phyloP scores from a whole-genome alignment of 2,888 invertebrate genomes.

The Caenorhabditis sp. region DNA sequence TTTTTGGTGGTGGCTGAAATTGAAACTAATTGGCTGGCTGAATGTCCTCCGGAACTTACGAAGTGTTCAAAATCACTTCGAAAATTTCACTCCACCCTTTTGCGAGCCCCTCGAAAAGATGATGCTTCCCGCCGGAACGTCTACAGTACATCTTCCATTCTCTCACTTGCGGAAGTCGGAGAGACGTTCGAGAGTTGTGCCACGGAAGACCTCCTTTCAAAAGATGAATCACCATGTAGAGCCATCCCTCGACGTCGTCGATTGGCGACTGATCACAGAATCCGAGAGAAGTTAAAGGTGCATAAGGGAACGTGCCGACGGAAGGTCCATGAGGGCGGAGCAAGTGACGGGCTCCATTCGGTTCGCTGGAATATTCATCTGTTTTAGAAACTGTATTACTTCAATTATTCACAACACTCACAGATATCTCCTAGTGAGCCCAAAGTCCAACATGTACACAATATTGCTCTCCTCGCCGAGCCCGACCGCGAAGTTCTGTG shows the following conservation, averaged over 20 bases:
- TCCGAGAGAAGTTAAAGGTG: constrained; percentile 57
- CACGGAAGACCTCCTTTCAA: constrained; percentile 64
- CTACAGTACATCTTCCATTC: constrained; percentile 69
- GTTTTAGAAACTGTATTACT: no score
- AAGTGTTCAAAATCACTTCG: constrained; percentile 67
- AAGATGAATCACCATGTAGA: constrained; percentile 56
- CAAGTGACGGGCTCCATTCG: constrained; percentile 42
- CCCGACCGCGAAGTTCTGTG: constrained; percentile 79
- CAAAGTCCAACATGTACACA: constrained; percentile 80
- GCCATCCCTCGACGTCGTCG: constrained; percentile 65
- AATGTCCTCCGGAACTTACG: constrained; percentile 48
- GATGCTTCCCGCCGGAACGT: constrained; percentile 62
- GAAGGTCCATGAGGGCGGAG: constrained; percentile 56
- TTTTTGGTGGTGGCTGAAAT: constrained; percentile 64
- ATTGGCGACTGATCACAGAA: constrained; percentile 59
- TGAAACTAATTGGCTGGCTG: neutral
- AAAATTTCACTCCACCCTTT: constrained; percentile 69
- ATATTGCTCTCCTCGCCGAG: constrained; percentile 66
- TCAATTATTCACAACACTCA: constrained; percentile 14
- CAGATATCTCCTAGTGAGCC: constrained; percentile 72
- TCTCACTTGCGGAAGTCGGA: constrained; percentile 49
- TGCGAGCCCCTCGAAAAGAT: constrained; percentile 69
- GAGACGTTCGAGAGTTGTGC: constrained; percentile 38
- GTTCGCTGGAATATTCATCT: constrained; percentile 31
- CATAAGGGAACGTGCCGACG: constrained; percentile 65